Evolutionary conservation across 2,888 invertebrate genomes (phyloP), one percentile per base, ranked within the genome.

Genomic region (Drosophila mimica): DNA sequence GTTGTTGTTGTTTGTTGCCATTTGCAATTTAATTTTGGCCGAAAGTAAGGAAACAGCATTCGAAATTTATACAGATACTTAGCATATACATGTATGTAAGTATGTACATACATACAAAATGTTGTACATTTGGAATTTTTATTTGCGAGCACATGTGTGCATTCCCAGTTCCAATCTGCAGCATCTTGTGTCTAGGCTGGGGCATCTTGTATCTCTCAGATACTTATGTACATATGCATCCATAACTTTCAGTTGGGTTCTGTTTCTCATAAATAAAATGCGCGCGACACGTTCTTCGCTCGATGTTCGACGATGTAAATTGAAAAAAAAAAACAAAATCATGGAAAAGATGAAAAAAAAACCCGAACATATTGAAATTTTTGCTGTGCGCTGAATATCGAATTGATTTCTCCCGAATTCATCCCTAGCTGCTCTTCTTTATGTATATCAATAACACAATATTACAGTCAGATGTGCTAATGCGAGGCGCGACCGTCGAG

Each of bases 201-300:
- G 68, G 54, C 58, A 9, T n/a, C n/a, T n/a, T n/a, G n/a, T n/a
- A n/a, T 40, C 40, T 49, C 33, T 25, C 25, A 2, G 25, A 48
- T 53, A 36, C 54, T 62, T 56, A 25, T n/a, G 28, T 36, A 38
- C 46, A n/a, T 30, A 43, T 52, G 36, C 56, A 74, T 69, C 70
- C 70, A 81, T 87, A 87, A 88, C 83, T 73, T 74, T 73, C 66
- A 38, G 66, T 70, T 88, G 61, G 56, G 56, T 60, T 74, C 83
- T 70, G 81, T 70, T 74, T 66, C 67, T 30, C 81, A 81, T 88
- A 89, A 89, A 89, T 74, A 76, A 89, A 87, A 88, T 72, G 74
- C 75, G 56, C 58, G 62, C 56, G 71, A 76, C 89, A 89, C 87
- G 84, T 76, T 80, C 76, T 59, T 57, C 48, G 48, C 53, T 54